These are phyloP conservation scores for rat (Rattus norvegicus) DNA, from an alignment of 2,113 vertebrate species.

Conservation along the genomic window DNA sequence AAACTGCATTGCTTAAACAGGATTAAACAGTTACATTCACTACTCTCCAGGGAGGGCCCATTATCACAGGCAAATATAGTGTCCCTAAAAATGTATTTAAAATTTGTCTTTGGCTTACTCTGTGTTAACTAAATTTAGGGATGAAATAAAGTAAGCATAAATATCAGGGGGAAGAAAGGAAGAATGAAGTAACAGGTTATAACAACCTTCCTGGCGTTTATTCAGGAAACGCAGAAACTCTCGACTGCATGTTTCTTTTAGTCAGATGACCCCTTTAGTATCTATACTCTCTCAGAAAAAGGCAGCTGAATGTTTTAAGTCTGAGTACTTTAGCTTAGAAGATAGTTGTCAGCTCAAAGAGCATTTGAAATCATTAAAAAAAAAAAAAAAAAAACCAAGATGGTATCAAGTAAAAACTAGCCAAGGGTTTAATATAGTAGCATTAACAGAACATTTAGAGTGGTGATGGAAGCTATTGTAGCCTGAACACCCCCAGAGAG, in stretches of 20 bases:
- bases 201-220: conserved; percentile 7
- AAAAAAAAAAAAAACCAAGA: conserved; percentile 36
- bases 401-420: neutral
- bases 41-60: conserved; percentile 38
- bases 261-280: conserved; percentile 58
- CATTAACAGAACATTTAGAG: neutral
- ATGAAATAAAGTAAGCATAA: conserved; percentile 45
- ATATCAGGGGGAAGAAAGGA: neutral
- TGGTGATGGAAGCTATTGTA: conserved; percentile 30
- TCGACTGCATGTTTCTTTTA: conserved; percentile 33
- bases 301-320: neutral
- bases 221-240: conserved; percentile 29
- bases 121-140: conserved; percentile 57
- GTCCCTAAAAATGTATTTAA: conserved; percentile 40
- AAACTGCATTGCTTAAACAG: conserved; percentile 22
- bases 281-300: conserved; percentile 67
- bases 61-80: conserved; percentile 12
- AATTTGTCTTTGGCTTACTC: conserved; percentile 73
- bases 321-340: conserved; percentile 38
- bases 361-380: conserved; percentile 57
- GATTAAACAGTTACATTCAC: conserved; percentile 63
- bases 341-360: conserved; percentile 38
- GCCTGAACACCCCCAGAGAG: conserved; percentile 78
- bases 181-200: neutral
- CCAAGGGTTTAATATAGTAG: neutral